phyloP scores from a whole-genome alignment of 2,888 invertebrate genomes.

The Morpho deidamia region DNA sequence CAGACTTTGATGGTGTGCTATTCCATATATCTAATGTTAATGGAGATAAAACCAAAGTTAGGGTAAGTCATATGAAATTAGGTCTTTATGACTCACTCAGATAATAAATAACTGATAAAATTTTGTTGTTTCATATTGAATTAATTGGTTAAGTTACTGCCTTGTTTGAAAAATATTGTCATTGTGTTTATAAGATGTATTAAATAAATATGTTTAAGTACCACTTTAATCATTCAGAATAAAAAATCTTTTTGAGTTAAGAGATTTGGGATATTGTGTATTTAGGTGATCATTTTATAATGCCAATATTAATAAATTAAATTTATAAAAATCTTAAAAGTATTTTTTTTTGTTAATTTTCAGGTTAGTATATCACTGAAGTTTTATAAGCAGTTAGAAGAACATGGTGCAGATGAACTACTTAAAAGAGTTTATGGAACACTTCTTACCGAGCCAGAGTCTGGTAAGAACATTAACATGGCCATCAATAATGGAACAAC shows the following conservation, averaged over 20 bases:
- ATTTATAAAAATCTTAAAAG: background rate
- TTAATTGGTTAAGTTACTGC: background rate
- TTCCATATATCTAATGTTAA: conserved; percentile 99
- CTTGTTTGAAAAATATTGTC: background rate
- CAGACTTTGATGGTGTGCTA: conserved; percentile 99
- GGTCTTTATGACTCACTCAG: conserved; percentile 1
- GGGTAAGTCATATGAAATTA: conserved; percentile 81
- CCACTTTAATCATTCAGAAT: no score
- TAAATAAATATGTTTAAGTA: no score
- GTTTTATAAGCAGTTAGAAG: conserved; percentile 98
- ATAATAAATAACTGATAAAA: background rate
- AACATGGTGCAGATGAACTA: conserved; percentile 98
- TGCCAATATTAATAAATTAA: no score
- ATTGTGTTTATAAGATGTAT: no score
- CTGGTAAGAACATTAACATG: conserved; percentile 76
- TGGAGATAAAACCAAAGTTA: conserved; percentile 97
- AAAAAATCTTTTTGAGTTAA: no score
- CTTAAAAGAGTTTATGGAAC: conserved; percentile 95
- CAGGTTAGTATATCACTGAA: conserved; percentile 98
- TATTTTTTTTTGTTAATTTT: conserved; percentile 24
- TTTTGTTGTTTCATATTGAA: no score
- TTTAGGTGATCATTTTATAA: no score
- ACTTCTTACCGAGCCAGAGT: conserved; percentile 90
- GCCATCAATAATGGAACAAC: background rate
- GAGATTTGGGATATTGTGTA: no score